Percentiles rank a stretch among this genome's conserved stretches.
Conservation (phyloP, 1,140 invertebrate genomes). For the Metopolophium dirhodum region DNA sequence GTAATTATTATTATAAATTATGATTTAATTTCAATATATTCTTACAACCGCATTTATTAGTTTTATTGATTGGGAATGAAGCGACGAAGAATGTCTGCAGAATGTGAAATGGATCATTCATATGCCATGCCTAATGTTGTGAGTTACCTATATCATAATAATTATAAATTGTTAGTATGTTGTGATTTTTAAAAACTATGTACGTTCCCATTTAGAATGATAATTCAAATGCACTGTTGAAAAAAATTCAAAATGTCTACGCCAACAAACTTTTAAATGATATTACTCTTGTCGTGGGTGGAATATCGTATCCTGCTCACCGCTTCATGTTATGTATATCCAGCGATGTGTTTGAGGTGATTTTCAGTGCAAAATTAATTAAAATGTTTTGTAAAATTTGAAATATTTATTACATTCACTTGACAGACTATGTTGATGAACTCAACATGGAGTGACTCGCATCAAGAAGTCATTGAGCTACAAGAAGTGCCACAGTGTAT, state of each 20-base stretch:
- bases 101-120: slow-evolving; percentile 51
- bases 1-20: background rate
- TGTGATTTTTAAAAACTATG: background rate
- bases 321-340: slow-evolving; percentile 91
- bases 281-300: slow-evolving; percentile 80
- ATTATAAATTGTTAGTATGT: background rate
- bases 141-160: background rate
- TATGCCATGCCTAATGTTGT: slow-evolving; percentile 47
- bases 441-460: slow-evolving; percentile 88
- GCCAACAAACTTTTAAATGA: slow-evolving; percentile 86
- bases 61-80: slow-evolving; percentile 40
- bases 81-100: slow-evolving; percentile 51
- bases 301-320: slow-evolving; percentile 84
- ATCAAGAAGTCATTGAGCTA: slow-evolving; percentile 81
- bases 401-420: slow-evolving; percentile 38
- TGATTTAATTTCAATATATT: background rate
- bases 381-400: background rate
- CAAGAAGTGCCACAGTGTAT: slow-evolving; percentile 85
- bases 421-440: slow-evolving; percentile 91
- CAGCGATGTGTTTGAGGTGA: slow-evolving; percentile 92
- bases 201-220: slow-evolving; percentile 70
- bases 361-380: slow-evolving; percentile 15
- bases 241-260: slow-evolving; percentile 83
- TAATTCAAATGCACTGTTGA: slow-evolving; percentile 78
- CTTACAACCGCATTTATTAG: background rate